Conservation (phyloP, 2,113 vertebrate genomes). For the Craseonycteris thonglongyai region DNA sequence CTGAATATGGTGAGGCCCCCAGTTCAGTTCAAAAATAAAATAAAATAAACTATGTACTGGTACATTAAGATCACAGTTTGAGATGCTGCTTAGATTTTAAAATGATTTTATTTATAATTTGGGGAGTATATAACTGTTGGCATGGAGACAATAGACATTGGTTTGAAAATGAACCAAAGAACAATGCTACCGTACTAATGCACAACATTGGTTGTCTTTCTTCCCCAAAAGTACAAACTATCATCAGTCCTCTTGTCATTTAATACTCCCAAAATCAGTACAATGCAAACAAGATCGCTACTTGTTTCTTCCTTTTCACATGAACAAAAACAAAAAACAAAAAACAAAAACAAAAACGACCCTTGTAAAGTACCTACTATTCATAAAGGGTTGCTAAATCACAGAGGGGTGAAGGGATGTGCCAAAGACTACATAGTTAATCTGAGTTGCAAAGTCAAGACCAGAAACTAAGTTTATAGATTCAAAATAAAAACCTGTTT, state of each 20-base stretch:
- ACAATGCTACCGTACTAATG: not conserved
- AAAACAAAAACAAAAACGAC: not conserved
- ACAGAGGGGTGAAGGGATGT: not conserved
- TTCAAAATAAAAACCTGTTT: not conserved
- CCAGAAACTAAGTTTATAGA: not conserved
- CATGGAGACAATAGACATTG: not conserved
- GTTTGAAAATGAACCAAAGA: not conserved
- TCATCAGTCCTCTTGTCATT: not conserved
- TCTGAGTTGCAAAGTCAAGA: not conserved
- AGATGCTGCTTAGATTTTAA: not conserved
- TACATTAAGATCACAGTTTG: not conserved
- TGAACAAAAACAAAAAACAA: not conserved
- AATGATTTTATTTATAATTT: conserved; percentile 20
- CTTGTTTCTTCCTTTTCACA: not conserved
- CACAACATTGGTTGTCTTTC: not conserved
- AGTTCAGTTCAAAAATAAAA: no score
- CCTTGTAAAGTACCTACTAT: not conserved
- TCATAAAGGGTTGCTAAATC: not conserved
- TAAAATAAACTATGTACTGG: not conserved
- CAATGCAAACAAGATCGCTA: not conserved
- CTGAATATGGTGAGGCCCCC: no score
- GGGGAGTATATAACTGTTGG: not conserved
- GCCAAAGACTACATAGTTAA: not conserved
- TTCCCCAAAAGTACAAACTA: not conserved
- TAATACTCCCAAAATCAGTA: not conserved